Percentiles rank a stretch among this genome's conserved stretches.
Conservation (phyloP, 2,888 invertebrate genomes). For the Rhaphigaster nebulosa region DNA sequence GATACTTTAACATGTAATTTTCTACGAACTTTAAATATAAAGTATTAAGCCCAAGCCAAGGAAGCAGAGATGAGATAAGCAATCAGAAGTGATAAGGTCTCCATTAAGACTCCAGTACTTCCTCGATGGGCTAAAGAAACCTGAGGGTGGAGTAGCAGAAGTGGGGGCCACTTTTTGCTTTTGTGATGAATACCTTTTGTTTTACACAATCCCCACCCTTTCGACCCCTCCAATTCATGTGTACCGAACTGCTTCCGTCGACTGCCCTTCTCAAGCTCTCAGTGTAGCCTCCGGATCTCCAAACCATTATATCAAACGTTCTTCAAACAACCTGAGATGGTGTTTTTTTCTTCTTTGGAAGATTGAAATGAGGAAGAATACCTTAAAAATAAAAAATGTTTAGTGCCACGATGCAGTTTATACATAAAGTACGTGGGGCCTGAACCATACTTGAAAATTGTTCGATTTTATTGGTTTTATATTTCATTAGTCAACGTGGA, state of each 20-base stretch:
- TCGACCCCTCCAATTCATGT: constrained; percentile 35
- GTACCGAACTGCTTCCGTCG: constrained; percentile 1
- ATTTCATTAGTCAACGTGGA: too few species aligned
- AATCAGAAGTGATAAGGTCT: constrained; percentile 24
- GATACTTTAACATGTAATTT: not conserved
- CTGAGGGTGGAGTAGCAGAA: not conserved
- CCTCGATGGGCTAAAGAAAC: constrained; percentile 4
- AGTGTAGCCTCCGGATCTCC: not conserved
- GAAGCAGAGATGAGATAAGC: constrained; percentile 1
- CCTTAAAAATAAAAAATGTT: not conserved
- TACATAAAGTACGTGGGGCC: too few species aligned
- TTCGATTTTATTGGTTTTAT: too few species aligned
- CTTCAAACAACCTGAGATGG: not conserved
- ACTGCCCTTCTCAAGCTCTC: too few species aligned
- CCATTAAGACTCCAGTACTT: constrained; percentile 4
- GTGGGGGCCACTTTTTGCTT: constrained; percentile 27
- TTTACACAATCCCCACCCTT: constrained; percentile 18
- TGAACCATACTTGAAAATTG: too few species aligned
- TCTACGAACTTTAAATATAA: not conserved
- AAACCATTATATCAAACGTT: not conserved
- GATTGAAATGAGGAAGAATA: not conserved
- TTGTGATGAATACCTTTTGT: constrained; percentile 42
- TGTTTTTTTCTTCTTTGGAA: not conserved
- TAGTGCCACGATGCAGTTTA: too few species aligned
- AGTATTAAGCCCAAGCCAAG: not conserved